A percentile compares a stretch with the other conserved stretches of the same genome.
Evolutionary conservation across 2,113 vertebrate species (phyloP).

Genomic region (Grallaria varia): DNA sequence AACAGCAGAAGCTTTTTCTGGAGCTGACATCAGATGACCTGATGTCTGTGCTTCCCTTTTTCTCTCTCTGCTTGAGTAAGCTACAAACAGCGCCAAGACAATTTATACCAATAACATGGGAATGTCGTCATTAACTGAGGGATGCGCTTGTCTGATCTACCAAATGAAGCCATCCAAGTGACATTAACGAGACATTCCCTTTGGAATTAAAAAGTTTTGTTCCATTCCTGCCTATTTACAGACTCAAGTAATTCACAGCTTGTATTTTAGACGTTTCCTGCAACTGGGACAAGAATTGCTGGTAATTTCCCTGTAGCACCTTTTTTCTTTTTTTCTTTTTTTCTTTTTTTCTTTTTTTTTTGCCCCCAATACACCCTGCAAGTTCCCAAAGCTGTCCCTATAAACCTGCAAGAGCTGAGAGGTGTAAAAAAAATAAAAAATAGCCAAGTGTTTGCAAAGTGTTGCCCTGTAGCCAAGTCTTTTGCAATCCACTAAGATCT

Average conservation of each 20-base stretch:
- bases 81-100: neutral
- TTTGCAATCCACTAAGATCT: neutral
- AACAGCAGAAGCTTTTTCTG: neutral
- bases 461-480: neutral
- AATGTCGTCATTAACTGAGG: neutral
- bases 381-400: neutral
- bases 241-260: neutral
- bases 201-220: neutral
- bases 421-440: neutral
- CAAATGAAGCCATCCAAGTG: neutral
- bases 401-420: neutral
- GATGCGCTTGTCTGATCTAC: neutral
- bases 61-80: neutral
- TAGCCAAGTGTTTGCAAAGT: neutral
- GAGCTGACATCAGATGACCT: neutral
- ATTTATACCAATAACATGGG: neutral
- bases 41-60: neutral
- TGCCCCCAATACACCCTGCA: neutral
- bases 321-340: too few species aligned
- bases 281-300: neutral
- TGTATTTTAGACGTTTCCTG: neutral
- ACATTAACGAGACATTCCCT: neutral
- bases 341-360: too few species aligned
- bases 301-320: neutral
- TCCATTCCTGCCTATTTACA: accelerated